Percentiles rank a stretch among this genome's conserved stretches.
Conservation (phyloP, 2,797 vertebrate genomes). For the Poecilia wingei region DNA sequence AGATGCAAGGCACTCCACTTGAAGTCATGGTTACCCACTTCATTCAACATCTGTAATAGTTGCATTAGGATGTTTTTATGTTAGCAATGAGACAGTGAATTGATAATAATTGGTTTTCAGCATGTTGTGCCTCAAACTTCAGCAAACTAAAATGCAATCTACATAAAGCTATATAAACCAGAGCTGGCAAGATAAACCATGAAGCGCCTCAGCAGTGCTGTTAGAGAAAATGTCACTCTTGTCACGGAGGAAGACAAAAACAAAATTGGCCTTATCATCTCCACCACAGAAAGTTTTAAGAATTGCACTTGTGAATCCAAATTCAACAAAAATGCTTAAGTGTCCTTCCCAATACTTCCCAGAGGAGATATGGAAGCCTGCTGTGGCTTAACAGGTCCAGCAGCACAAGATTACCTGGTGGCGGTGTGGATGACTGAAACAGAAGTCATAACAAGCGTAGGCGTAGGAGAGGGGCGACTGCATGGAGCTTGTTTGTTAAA, state of each 20-base stretch:
- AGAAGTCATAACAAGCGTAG: conserved; percentile 11
- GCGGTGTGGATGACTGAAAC: conserved; percentile 23
- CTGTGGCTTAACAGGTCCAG: conserved; percentile 15
- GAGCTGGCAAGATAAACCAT: background rate
- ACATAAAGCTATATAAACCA: conserved; percentile 12
- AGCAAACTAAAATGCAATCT: conserved; percentile 8
- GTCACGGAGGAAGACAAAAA: conserved; percentile 2
- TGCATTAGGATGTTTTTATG: background rate
- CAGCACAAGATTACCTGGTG: conserved; percentile 11
- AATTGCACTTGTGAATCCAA: conserved; percentile 2
- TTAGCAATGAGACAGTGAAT: background rate
- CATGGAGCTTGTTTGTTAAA: conserved; percentile 11
- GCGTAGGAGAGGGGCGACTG: conserved; percentile 25
- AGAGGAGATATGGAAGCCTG: conserved; percentile 19
- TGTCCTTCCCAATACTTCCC: background rate
- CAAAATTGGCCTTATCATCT: background rate
- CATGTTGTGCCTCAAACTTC: conserved; percentile 17
- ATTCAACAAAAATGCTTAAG: conserved; percentile 13
- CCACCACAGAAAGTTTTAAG: conserved; percentile 1
- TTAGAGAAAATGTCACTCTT: conserved; percentile 15
- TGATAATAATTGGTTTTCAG: background rate
- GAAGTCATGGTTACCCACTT: background rate
- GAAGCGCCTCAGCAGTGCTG: background rate
- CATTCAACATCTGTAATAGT: background rate
- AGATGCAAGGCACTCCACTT: background rate